Evolutionary conservation across 2,888 invertebrate genomes (phyloP).

Genomic region (Sphecodes monilicornis): DNA sequence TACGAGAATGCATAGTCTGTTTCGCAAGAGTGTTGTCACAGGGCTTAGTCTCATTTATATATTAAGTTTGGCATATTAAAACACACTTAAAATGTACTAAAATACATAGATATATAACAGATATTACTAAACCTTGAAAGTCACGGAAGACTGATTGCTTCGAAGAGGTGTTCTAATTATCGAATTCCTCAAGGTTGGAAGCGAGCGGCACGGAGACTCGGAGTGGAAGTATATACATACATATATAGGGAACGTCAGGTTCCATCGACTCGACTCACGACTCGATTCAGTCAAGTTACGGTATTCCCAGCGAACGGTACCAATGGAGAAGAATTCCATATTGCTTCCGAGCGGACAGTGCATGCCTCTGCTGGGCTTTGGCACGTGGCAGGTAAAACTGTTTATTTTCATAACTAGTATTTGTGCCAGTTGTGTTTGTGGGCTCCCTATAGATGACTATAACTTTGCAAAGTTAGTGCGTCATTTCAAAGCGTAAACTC

Average conservation of each 20-base stretch:
- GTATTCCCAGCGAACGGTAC: not conserved
- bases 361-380: slow-evolving; percentile 91
- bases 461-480: no score
- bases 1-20: no score
- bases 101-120: no score
- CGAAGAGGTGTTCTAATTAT: not conserved
- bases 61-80: no score
- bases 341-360: slow-evolving; percentile 86
- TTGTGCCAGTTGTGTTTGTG: not conserved
- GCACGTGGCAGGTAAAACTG: slow-evolving; percentile 91
- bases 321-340: slow-evolving; percentile 65
- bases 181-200: not conserved
- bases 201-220: no score
- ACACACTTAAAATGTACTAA: no score
- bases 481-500: no score
- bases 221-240: no score
- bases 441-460: not conserved
- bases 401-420: not conserved
- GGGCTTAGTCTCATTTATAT: no score
- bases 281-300: not conserved
- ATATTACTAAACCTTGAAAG: slow-evolving; percentile 3
- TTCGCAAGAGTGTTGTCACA: no score
- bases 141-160: not conserved
- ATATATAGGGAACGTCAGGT: no score
- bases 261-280: no score